These are phyloP conservation scores for Cetonia aurata DNA, from an alignment of 2,888 invertebrate genomes.

Conservation along the genomic window DNA sequence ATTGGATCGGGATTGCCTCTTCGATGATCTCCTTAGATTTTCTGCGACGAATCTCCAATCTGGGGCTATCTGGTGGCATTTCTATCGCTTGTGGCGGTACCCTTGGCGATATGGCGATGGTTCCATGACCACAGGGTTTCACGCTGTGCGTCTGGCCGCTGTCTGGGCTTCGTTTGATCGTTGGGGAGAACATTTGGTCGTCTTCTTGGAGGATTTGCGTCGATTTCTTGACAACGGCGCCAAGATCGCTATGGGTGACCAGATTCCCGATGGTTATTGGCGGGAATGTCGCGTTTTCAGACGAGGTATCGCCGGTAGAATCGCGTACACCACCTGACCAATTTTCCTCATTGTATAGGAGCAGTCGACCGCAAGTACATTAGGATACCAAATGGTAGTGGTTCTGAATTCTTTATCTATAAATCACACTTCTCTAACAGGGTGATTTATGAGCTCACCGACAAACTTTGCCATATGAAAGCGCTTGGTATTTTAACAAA, in stretches of 20 bases:
- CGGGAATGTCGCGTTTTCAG: slow-evolving; percentile 58
- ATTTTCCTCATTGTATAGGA: too few species aligned
- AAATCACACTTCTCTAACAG: too few species aligned
- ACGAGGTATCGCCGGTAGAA: slow-evolving; percentile 56
- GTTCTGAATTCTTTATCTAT: too few species aligned
- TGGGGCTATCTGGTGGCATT: slow-evolving; percentile 62
- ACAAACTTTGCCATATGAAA: too few species aligned
- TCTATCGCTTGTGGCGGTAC: slow-evolving; percentile 56
- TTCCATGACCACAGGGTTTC: slow-evolving; percentile 65
- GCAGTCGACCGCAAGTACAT: too few species aligned
- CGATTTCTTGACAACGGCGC: not conserved
- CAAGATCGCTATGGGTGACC: slow-evolving; percentile 49
- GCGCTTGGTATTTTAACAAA: too few species aligned
- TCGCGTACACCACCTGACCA: too few species aligned
- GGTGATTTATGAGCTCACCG: too few species aligned
- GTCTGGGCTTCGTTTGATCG: slow-evolving; percentile 34
- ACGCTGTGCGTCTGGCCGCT: slow-evolving; percentile 54
- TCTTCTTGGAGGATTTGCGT: slow-evolving; percentile 17
- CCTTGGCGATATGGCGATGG: slow-evolving; percentile 61
- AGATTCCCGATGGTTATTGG: slow-evolving; percentile 49
- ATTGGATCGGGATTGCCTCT: not conserved
- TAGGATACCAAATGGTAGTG: too few species aligned
- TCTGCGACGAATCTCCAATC: slow-evolving; percentile 53
- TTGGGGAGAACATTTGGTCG: slow-evolving; percentile 40
- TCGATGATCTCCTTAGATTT: slow-evolving; percentile 8